A percentile compares a stretch with the other conserved stretches of the same genome.
Evolutionary conservation across 2,113 vertebrate species (phyloP).

Genomic region (Microtus ochrogaster): DNA sequence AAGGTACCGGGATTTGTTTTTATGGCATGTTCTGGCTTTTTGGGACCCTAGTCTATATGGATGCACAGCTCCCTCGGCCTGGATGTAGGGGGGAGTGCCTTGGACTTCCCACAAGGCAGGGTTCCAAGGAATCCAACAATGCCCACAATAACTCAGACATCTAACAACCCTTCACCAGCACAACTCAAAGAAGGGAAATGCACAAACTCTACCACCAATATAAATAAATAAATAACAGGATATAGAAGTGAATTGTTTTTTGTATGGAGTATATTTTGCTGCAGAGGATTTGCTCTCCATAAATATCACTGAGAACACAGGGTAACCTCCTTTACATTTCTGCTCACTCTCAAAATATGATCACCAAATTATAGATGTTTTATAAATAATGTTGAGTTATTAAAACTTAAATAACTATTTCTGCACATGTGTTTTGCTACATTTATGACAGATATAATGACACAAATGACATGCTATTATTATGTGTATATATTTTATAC

Average conservation of each 20-base stretch:
- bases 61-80: too few relatives aligned
- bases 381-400: conserved; percentile 28
- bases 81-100: too few relatives aligned
- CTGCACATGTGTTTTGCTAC: not conserved
- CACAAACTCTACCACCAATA: too few relatives aligned
- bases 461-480: not conserved
- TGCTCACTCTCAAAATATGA: not conserved
- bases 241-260: not conserved
- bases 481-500: not conserved
- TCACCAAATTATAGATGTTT: not conserved
- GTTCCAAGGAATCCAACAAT: too few relatives aligned
- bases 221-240: too few relatives aligned
- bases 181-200: too few relatives aligned
- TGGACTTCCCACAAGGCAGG: too few relatives aligned
- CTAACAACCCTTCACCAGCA: too few relatives aligned
- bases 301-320: not conserved
- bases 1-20: too few relatives aligned
- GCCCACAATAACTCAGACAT: too few relatives aligned
- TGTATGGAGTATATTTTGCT: conserved; percentile 33
- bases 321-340: not conserved
- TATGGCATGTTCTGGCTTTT: too few relatives aligned
- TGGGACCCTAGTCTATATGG: too few relatives aligned
- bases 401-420: conserved; percentile 1
- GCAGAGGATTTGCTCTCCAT: not conserved
- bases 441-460: not conserved